Evolutionary conservation across 2,113 vertebrate species (phyloP).

Genomic region (Phylloscopus whistleri): DNA sequence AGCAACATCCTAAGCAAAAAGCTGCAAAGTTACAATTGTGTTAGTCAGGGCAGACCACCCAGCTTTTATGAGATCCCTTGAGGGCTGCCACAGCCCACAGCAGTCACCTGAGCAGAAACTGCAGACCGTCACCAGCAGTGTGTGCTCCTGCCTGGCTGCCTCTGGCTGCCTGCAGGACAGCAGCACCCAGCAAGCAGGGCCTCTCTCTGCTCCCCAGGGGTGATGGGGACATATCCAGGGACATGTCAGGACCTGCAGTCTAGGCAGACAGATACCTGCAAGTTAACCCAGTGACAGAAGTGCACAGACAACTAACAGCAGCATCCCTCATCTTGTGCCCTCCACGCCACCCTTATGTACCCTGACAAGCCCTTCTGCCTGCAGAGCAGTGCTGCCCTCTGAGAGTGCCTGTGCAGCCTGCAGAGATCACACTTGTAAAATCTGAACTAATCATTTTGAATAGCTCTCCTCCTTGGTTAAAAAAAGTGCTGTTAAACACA

Average conservation of each 20-base stretch:
- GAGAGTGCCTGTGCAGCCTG: background rate
- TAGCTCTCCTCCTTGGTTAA: background rate
- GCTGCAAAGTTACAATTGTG: background rate
- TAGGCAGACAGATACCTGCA: background rate
- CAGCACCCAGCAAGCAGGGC: background rate
- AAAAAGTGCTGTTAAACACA: background rate
- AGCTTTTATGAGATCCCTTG: background rate
- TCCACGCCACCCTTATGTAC: accelerated
- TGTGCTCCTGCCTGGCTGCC: background rate
- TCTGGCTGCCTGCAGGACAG: background rate
- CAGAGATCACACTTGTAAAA: background rate
- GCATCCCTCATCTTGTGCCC: background rate
- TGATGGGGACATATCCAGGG: background rate
- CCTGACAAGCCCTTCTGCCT: background rate
- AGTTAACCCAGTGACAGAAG: background rate
- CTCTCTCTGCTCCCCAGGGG: background rate
- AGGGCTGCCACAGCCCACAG: background rate
- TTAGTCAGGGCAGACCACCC: background rate
- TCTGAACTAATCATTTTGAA: background rate
- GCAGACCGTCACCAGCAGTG: accelerated
- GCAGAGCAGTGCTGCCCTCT: background rate
- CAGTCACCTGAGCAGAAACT: background rate
- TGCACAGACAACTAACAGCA: background rate
- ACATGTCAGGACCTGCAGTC: background rate
- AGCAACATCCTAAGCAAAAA: background rate